Conservation (phyloP, 2,797 vertebrate genomes). For the Propithecus perrieri region DNA sequence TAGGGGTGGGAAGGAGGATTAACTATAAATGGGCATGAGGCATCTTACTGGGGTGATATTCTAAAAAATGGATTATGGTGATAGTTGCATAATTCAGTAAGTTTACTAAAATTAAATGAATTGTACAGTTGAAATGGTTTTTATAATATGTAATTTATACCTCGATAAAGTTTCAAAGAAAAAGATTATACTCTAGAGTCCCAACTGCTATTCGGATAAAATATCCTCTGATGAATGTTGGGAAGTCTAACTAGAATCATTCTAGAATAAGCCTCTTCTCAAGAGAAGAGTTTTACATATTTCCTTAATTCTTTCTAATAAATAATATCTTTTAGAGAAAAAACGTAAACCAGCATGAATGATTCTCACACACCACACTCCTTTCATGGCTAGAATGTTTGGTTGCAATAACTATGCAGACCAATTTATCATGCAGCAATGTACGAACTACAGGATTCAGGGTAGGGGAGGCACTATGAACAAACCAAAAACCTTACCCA, state of each 20-base stretch:
- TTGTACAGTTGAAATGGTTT: conserved; percentile 6
- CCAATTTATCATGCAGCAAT: neutral
- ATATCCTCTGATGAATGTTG: neutral
- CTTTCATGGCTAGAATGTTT: neutral
- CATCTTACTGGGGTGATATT: neutral
- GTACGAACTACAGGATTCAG: neutral
- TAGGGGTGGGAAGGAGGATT: neutral
- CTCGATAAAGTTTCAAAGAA: neutral
- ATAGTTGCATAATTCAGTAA: neutral
- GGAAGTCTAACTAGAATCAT: neutral
- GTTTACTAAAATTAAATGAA: conserved; percentile 25
- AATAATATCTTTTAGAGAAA: neutral
- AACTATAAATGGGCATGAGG: neutral
- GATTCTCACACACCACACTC: neutral
- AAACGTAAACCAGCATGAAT: neutral
- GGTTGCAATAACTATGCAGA: neutral
- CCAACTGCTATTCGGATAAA: neutral
- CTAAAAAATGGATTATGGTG: neutral
- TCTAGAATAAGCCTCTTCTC: conserved; percentile 3
- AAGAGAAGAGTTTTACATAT: conserved; percentile 30
- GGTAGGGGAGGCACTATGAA: neutral
- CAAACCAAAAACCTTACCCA: neutral
- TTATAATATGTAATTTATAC: neutral
- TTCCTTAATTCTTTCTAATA: conserved; percentile 9
- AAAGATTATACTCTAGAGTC: neutral